Evolutionary conservation across 2,888 invertebrate genomes (phyloP).

Genomic region (Zootermopsis nevadensis): DNA sequence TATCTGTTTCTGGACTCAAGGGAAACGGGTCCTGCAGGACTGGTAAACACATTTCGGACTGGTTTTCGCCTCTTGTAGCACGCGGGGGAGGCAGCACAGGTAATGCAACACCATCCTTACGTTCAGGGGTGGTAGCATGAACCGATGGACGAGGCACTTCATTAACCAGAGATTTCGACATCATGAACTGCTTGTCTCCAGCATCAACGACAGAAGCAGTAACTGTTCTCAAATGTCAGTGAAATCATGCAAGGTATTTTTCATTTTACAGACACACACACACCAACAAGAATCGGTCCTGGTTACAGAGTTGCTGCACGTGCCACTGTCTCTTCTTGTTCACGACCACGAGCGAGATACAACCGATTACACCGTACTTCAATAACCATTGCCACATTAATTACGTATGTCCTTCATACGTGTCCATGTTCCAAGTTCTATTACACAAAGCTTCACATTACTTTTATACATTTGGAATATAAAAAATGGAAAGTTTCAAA

Average conservation of each 20-base stretch:
- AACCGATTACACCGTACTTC: neutral
- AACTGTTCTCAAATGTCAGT: neutral
- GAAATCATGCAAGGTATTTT: neutral
- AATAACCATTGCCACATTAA: neutral
- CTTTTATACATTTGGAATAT: slow-evolving; percentile 36
- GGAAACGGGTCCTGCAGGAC: neutral
- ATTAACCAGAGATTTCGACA: neutral
- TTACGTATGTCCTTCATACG: neutral
- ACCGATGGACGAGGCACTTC: neutral
- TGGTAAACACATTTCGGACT: neutral
- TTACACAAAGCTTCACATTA: slow-evolving; percentile 4
- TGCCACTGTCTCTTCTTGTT: neutral
- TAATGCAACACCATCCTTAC: neutral
- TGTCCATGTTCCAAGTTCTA: neutral
- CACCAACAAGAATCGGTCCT: too few relatives aligned
- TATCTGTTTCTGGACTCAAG: neutral
- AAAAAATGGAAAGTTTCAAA: slow-evolving; percentile 20
- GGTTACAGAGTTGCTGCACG: too few relatives aligned
- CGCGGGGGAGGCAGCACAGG: neutral
- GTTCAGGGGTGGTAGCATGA: neutral
- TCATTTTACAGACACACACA: too few relatives aligned
- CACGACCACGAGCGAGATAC: neutral
- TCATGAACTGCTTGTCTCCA: neutral
- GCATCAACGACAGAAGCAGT: neutral
- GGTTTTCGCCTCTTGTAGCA: slow-evolving; percentile 1